Conservation (phyloP, 2,113 vertebrate genomes). For the Xiphias gladius region DNA sequence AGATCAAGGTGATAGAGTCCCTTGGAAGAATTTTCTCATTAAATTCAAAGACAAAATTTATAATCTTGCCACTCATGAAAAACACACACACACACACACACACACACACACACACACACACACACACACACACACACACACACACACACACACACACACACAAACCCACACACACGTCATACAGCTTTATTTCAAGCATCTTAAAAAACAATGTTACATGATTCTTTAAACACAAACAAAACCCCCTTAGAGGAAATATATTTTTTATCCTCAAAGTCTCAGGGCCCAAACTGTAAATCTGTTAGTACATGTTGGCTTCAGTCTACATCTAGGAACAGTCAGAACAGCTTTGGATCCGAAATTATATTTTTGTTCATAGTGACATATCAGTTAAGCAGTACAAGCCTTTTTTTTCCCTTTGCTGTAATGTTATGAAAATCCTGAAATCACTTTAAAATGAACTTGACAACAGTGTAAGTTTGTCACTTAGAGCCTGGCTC, state of each 20-base stretch:
- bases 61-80: not conserved
- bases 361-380: not conserved
- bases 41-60: not conserved
- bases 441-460: not conserved
- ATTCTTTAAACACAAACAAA: not conserved
- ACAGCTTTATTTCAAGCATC: not conserved
- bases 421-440: not conserved
- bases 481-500: not conserved
- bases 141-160: not conserved
- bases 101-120: not conserved
- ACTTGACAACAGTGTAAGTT: not conserved
- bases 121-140: no score
- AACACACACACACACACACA: not conserved
- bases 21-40: constrained; percentile 18
- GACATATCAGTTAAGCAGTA: not conserved
- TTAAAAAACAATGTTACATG: not conserved
- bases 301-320: not conserved
- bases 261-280: not conserved
- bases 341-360: no score
- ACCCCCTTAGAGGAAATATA: not conserved
- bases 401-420: not conserved
- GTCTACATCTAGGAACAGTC: no score
- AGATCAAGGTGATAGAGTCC: constrained; percentile 14
- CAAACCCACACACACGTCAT: not conserved
- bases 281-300: not conserved